Evolutionary conservation across 2,888 invertebrate species (phyloP), one percentile per base, ranked within the genome.

Genomic region (Pristionchus entomophagus): DNA sequence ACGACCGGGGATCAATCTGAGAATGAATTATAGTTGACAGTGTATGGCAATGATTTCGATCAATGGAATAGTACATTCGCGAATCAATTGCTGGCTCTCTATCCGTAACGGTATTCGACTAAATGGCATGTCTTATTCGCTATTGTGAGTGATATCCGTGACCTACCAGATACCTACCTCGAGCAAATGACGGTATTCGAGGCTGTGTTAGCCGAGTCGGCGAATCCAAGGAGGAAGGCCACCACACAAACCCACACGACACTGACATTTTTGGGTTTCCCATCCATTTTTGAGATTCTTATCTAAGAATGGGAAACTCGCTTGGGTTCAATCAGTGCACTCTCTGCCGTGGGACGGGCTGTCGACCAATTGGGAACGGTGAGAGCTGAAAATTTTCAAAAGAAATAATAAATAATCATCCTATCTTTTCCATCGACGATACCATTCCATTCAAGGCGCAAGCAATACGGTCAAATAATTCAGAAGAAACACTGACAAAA

Each of bases 301-400:
- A n/a, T n/a, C n/a, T n/a, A n/a, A 45, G 45, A 8, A 56, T 22
- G 12, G 19, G n/a, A 26, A 45, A 41, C 41, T 26, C 10, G 59
- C 82, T 59, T n/a, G 17, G 82, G 82, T 29, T 56, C 56, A 19
- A 82, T 1, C 14, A 59, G 12, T 0, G 82, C 56, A 6, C 56
- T 22, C 6, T 82, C 82, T 26, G 56, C 17, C 2, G 82, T 82
- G 26, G 82, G 82, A 14, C 59, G 35, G 2, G 82, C 82, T 0
- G 82, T 82, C 17, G 82, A 82, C 56, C 56, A 59, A 19, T 82
- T 82, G 38, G 56, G 56, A 10, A 82, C 59, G 1, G 82, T 82
- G 41, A 82, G 59, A 22, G 32, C 56, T 82, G 59, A 35, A 41
- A 6, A 38, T 6, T n/a, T n/a, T n/a, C n/a, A n/a, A n/a, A 41